Percentiles rank a stretch among this genome's conserved stretches.
Conservation (phyloP, 2,113 vertebrate species). For the Corythoichthys intestinalis region DNA sequence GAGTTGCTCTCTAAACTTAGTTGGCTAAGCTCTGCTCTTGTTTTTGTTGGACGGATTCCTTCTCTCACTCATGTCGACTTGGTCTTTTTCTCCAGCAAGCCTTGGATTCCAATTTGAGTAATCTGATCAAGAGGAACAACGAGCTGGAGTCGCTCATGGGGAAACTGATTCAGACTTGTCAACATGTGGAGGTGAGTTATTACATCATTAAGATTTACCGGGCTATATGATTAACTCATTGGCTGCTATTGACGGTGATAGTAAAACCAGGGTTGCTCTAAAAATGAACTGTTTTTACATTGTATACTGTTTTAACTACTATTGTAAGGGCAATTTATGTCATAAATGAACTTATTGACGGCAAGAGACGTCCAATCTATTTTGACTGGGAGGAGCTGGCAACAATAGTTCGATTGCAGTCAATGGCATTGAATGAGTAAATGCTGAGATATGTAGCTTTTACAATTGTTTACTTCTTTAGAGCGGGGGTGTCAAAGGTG, state of each 20-base stretch:
- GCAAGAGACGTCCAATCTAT: no score
- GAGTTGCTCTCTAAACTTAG: constrained; percentile 8
- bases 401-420: no score
- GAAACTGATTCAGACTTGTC: constrained; percentile 93
- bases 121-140: constrained; percentile 91
- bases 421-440: no score
- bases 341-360: no score
- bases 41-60: neutral
- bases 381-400: no score
- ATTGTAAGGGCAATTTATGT: no score
- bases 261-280: no score
- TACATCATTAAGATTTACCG: neutral
- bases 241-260: neutral
- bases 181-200: constrained; percentile 89
- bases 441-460: no score
- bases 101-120: constrained; percentile 88
- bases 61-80: neutral
- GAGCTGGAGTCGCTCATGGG: constrained; percentile 93
- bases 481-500: no score
- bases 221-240: neutral
- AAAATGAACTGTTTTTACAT: no score
- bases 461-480: no score
- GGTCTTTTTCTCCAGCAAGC: constrained; percentile 79
- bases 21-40: neutral
- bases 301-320: no score